phyloP scores from a whole-genome alignment of 2,113 vertebrate genomes.

The Theropithecus gelada region DNA sequence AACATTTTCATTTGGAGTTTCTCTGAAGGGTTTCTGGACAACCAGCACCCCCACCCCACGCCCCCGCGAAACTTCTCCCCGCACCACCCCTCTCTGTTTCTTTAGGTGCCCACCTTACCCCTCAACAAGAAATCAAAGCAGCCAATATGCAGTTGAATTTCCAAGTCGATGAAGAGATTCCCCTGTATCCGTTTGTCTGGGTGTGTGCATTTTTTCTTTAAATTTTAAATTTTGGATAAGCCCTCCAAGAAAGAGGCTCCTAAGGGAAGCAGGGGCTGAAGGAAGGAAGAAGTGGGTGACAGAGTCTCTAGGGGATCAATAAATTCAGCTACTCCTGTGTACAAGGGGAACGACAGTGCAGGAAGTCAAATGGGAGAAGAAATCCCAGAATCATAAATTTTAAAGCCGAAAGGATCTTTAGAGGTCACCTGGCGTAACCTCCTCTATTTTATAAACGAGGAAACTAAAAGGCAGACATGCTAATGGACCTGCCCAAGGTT shows the following conservation, averaged over 20 bases:
- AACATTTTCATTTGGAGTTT: neutral
- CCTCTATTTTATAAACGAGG: constrained; percentile 2
- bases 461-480: neutral
- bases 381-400: neutral
- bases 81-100: neutral
- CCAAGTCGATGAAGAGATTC: neutral
- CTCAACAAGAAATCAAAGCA: neutral
- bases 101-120: neutral
- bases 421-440: neutral
- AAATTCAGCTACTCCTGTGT: neutral
- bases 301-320: neutral
- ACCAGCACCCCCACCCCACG: neutral
- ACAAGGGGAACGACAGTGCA: neutral
- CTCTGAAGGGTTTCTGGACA: neutral
- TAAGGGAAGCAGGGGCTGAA: neutral
- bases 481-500: neutral
- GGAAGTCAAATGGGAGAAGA: neutral
- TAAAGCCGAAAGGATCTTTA: neutral
- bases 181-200: neutral
- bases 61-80: neutral
- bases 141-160: neutral
- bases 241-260: neutral
- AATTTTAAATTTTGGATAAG: neutral
- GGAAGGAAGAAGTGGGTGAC: neutral
- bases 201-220: too few relatives aligned